phyloP scores from a whole-genome alignment of 2,113 vertebrate species.

The Bubo blakistoni region DNA sequence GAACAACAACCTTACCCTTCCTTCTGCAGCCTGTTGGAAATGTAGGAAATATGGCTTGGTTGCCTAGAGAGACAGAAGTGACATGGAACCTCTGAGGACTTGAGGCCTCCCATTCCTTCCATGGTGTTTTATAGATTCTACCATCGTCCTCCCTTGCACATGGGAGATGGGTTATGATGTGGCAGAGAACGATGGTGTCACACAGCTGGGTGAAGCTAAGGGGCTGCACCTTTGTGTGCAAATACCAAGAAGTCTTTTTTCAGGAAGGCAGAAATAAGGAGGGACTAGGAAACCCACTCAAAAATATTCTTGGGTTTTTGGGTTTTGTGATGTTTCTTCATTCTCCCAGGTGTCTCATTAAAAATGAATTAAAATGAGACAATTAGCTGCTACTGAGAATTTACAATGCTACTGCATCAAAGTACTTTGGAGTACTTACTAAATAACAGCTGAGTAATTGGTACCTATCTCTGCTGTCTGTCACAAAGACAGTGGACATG shows the following conservation, averaged over 20 bases:
- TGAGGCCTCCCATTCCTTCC: not conserved
- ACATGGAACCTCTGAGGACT: not conserved
- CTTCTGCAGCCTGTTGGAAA: not conserved
- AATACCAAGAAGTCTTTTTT: not conserved
- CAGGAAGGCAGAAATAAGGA: not conserved
- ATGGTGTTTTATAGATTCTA: not conserved
- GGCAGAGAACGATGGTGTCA: not conserved
- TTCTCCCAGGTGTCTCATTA: slow-evolving; percentile 42
- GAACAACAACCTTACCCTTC: not conserved
- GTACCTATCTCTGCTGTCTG: not conserved
- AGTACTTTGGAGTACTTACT: not conserved
- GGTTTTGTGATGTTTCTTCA: not conserved
- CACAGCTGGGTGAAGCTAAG: not conserved
- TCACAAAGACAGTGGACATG: not conserved
- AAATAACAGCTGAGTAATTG: slow-evolving; percentile 19
- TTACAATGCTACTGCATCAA: slow-evolving; percentile 19
- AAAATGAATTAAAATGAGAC: slow-evolving; percentile 48
- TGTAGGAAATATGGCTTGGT: not conserved
- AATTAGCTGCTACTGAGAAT: slow-evolving; percentile 17
- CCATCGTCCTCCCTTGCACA: rapidly evolving
- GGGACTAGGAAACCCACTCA: not conserved
- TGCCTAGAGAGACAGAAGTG: not conserved
- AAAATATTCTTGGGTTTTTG: not conserved
- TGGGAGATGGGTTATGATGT: not conserved
- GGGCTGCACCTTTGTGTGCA: not conserved